Evolutionary conservation across 2,888 invertebrate genomes (phyloP).

Genomic region (Andrena haemorrhoa): DNA sequence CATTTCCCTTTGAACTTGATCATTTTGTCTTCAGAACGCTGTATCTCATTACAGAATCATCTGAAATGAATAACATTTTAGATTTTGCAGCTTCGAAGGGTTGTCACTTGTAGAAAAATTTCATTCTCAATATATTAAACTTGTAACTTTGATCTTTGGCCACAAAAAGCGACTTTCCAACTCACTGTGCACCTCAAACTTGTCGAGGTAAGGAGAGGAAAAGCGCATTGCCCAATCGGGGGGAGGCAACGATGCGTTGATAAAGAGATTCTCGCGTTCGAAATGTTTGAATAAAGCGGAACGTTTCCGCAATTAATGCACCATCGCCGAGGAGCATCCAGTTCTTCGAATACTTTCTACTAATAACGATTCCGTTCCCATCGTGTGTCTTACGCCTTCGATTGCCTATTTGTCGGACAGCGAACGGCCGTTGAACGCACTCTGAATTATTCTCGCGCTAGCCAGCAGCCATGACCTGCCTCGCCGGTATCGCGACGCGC

Average conservation of each 20-base stretch:
- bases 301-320: conserved; percentile 79
- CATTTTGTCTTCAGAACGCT: too few species aligned
- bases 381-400: conserved; percentile 61
- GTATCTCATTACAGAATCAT: too few species aligned
- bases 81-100: too few species aligned
- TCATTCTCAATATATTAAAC: too few species aligned
- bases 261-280: conserved; percentile 43
- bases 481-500: conserved; percentile 36
- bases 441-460: conserved; percentile 46
- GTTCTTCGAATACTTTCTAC: conserved; percentile 80
- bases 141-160: too few species aligned
- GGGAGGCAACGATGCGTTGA: conserved; percentile 46
- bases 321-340: conserved; percentile 71
- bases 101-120: too few species aligned
- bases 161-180: too few species aligned
- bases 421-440: conserved; percentile 23
- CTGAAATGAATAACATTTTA: too few species aligned
- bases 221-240: neutral
- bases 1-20: too few species aligned
- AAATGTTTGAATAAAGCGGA: conserved; percentile 45
- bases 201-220: conserved; percentile 5
- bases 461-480: conserved; percentile 62
- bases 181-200: too few species aligned
- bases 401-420: conserved; percentile 42
- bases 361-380: conserved; percentile 79